Evolutionary conservation across 2,113 vertebrate genomes (phyloP).

Genomic region (Chionomys nivalis): DNA sequence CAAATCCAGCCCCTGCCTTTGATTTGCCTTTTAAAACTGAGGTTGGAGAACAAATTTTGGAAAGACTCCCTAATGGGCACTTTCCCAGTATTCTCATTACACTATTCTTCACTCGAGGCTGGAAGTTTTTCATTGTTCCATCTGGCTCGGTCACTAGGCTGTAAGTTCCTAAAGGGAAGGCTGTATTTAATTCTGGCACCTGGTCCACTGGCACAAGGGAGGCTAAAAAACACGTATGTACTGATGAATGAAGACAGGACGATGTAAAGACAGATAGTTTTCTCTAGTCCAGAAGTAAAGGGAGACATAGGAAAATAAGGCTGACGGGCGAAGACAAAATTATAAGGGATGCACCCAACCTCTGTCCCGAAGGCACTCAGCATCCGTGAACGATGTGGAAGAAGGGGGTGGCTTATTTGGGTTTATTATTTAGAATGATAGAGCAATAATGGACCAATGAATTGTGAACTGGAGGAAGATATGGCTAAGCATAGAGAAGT

Average conservation of each 20-base stretch:
- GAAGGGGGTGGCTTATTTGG: background rate
- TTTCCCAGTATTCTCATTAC: background rate
- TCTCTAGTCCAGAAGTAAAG: background rate
- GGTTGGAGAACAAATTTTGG: background rate
- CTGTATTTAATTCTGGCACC: background rate
- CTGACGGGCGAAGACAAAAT: background rate
- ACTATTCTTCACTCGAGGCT: background rate
- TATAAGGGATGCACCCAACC: rapidly evolving
- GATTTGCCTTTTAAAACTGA: background rate
- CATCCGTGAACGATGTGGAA: background rate
- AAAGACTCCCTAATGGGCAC: background rate
- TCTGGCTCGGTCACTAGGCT: background rate
- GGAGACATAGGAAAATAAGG: background rate
- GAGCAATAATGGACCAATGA: background rate
- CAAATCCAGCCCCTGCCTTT: background rate
- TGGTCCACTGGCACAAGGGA: background rate
- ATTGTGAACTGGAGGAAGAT: background rate
- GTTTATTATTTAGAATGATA: background rate
- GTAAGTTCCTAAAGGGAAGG: background rate
- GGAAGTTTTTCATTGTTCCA: background rate
- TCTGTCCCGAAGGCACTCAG: background rate
- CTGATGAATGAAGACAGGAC: background rate
- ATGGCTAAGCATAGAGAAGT: background rate
- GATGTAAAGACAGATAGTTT: background rate
- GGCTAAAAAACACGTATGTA: background rate